Conservation (phyloP, 2,113 vertebrate species). For the Plectropomus leopardus region DNA sequence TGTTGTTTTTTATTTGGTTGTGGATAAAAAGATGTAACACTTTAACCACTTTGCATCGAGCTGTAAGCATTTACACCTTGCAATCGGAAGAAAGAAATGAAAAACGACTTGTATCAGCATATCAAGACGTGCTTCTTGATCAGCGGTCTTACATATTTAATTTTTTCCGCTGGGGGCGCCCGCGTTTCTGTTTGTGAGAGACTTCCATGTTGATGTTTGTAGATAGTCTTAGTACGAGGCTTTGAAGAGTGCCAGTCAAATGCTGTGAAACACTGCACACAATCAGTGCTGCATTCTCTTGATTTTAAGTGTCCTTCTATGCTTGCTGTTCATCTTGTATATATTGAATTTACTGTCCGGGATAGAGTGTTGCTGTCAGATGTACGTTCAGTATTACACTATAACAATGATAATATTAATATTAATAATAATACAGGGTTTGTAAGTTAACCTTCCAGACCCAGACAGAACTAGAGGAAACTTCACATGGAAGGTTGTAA, state of each 20-base stretch:
- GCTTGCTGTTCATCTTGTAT: conserved; percentile 85
- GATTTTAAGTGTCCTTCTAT: conserved; percentile 88
- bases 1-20: conserved; percentile 74
- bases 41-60: conserved; percentile 77
- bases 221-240: conserved; percentile 82
- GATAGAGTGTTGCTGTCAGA: conserved; percentile 68
- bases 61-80: conserved; percentile 56
- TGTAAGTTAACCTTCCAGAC: conserved; percentile 71
- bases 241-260: conserved; percentile 78
- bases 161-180: conserved; percentile 67
- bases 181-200: conserved; percentile 60
- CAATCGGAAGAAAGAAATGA: conserved; percentile 39
- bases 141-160: conserved; percentile 79
- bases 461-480: background rate
- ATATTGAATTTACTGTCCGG: conserved; percentile 82
- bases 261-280: conserved; percentile 81
- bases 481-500: background rate
- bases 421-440: conserved; percentile 73
- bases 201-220: conserved; percentile 80
- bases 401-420: conserved; percentile 44
- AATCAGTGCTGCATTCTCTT: conserved; percentile 82
- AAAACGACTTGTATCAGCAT: conserved; percentile 59
- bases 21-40: conserved; percentile 72
- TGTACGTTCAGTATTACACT: conserved; percentile 72
- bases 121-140: conserved; percentile 66